Evolutionary conservation across 1,140 invertebrate genomes (phyloP).

Genomic region (Fopius arisanus): DNA sequence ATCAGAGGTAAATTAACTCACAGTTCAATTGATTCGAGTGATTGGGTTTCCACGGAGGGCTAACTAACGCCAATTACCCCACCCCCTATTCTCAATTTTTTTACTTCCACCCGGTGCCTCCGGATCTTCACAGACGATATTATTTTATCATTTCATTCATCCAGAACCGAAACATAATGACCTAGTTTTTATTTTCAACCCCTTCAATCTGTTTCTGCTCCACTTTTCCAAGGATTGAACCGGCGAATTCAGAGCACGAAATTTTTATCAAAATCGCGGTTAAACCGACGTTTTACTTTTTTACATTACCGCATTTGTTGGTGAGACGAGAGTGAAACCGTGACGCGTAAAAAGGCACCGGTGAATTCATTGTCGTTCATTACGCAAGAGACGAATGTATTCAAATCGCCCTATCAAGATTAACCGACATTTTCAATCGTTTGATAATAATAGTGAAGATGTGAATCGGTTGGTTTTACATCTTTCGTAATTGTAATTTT

Average conservation of each 20-base stretch:
- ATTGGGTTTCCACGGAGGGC: neutral
- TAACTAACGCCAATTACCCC: neutral
- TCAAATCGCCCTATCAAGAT: slow-evolving; percentile 16
- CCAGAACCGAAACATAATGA: neutral
- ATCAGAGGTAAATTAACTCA: neutral
- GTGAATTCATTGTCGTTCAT: slow-evolving; percentile 24
- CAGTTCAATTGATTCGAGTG: neutral
- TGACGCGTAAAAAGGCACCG: slow-evolving; percentile 20
- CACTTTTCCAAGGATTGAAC: neutral
- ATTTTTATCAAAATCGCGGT: neutral
- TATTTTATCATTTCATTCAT: neutral
- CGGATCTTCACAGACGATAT: neutral
- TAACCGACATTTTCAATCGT: neutral
- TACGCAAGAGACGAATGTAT: neutral
- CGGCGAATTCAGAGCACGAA: slow-evolving; percentile 10
- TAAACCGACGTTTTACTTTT: slow-evolving; percentile 9
- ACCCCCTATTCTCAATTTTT: neutral
- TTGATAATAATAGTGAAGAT: too few relatives aligned
- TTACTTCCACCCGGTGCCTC: neutral
- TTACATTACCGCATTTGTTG: slow-evolving; percentile 13
- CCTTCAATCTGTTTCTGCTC: neutral
- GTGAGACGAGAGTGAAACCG: slow-evolving; percentile 20
- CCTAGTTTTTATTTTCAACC: neutral
- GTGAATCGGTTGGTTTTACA: neutral
- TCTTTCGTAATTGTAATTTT: neutral